Evolutionary conservation across 2,888 invertebrate genomes (phyloP).

Genomic region (Lithophane leautieri): DNA sequence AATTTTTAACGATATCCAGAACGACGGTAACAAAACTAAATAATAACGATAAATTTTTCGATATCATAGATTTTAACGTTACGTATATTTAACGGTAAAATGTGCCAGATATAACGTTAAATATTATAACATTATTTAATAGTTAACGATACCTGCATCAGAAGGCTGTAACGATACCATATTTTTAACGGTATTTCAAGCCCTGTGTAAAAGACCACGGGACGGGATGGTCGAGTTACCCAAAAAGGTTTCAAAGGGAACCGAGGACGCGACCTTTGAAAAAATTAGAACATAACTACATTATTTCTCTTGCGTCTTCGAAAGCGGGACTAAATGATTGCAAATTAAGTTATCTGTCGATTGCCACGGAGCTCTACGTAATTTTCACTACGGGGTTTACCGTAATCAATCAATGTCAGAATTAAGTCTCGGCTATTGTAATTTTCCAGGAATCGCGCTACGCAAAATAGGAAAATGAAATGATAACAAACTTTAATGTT

Average conservation of each 20-base stretch:
- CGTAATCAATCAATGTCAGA: constrained; percentile 21
- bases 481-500: background rate
- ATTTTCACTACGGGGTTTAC: background rate
- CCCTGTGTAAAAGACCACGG: background rate
- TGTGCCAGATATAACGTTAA: no score
- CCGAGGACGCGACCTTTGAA: background rate
- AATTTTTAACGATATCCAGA: no score
- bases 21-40: no score
- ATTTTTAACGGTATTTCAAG: no score
- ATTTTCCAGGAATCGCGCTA: constrained; percentile 14
- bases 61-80: no score
- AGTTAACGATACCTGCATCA: no score
- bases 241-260: background rate
- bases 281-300: background rate
- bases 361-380: background rate
- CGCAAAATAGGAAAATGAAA: background rate
- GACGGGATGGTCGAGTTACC: background rate
- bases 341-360: background rate
- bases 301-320: background rate
- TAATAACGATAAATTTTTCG: no score
- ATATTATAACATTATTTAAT: no score
- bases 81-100: no score
- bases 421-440: constrained; percentile 3
- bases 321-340: constrained; percentile 1
- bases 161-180: no score